A percentile compares a stretch with the other conserved stretches of the same genome.
Evolutionary conservation across 1,140 invertebrate species (phyloP).

Genomic region (Muscidifurax raptorellus): DNA sequence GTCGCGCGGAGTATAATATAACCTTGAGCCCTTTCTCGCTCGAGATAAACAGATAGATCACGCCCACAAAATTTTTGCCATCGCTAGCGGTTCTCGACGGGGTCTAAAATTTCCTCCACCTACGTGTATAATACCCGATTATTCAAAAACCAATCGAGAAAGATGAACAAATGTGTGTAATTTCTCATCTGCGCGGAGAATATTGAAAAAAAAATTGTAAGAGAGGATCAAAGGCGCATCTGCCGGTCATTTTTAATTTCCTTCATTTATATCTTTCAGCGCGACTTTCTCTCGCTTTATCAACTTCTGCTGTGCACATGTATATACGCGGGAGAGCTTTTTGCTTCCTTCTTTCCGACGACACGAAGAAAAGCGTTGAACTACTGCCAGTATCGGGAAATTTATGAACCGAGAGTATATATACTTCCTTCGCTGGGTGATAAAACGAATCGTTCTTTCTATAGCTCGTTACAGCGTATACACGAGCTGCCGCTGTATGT

Average conservation of each 20-base stretch:
- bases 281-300: too few relatives aligned
- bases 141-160: too few relatives aligned
- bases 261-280: too few relatives aligned
- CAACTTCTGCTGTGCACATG: not conserved
- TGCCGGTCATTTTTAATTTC: too few relatives aligned
- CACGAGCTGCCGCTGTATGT: not conserved
- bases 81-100: not conserved
- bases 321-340: not conserved
- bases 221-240: too few relatives aligned
- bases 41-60: conserved; percentile 6
- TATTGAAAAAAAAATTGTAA: too few relatives aligned
- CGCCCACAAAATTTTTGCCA: not conserved
- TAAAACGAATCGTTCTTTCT: not conserved
- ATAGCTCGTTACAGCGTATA: not conserved
- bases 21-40: not conserved
- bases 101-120: not conserved
- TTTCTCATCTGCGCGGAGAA: too few relatives aligned
- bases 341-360: too few relatives aligned
- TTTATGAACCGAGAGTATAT: not conserved
- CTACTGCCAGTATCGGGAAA: not conserved
- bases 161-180: too few relatives aligned
- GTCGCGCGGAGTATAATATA: not conserved
- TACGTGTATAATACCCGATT: too few relatives aligned
- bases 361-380: too few relatives aligned
- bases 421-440: not conserved